Percentiles rank a stretch among this genome's conserved stretches.
Conservation (phyloP, 1,140 invertebrate genomes). For the Macrosteles quadrilineatus region DNA sequence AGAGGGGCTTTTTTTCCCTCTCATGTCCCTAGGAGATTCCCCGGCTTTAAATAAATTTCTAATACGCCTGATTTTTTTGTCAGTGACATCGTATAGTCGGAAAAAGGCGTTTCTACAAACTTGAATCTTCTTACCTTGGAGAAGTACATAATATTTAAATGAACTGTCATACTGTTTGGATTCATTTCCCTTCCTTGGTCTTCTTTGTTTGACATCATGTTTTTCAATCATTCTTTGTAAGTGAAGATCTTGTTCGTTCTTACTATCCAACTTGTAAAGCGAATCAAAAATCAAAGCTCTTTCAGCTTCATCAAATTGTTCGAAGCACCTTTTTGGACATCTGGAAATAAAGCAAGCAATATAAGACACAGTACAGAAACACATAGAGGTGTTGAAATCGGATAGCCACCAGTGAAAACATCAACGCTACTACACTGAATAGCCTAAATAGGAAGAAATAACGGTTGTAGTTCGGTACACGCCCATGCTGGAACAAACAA, state of each 20-base stretch:
- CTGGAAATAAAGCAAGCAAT: conserved; percentile 7
- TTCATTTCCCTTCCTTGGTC: background rate
- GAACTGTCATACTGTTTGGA: background rate
- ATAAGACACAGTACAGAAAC: too few species aligned
- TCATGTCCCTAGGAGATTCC: conserved; percentile 28
- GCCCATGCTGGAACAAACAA: too few species aligned
- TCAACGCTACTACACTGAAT: too few species aligned
- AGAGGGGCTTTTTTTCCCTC: conserved; percentile 29
- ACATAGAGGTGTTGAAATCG: too few species aligned
- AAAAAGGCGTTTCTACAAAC: conserved; percentile 29
- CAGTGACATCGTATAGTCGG: conserved; percentile 19
- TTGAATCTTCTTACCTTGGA: background rate
- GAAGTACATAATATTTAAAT: conserved; percentile 28
- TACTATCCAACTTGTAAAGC: background rate
- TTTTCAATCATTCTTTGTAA: conserved; percentile 25
- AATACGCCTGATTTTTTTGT: conserved; percentile 20
- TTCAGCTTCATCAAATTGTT: conserved; percentile 13
- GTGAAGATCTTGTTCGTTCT: conserved; percentile 29
- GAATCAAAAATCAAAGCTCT: background rate
- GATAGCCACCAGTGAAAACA: too few species aligned
- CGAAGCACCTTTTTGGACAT: conserved; percentile 14
- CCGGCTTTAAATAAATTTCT: background rate
- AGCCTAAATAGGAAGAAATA: too few species aligned
- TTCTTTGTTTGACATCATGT: background rate
- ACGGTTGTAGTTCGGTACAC: too few species aligned